Evolutionary conservation across 2,888 invertebrate species (phyloP), one percentile per base, ranked within the genome.

Genomic region (Augiades crinisus): DNA sequence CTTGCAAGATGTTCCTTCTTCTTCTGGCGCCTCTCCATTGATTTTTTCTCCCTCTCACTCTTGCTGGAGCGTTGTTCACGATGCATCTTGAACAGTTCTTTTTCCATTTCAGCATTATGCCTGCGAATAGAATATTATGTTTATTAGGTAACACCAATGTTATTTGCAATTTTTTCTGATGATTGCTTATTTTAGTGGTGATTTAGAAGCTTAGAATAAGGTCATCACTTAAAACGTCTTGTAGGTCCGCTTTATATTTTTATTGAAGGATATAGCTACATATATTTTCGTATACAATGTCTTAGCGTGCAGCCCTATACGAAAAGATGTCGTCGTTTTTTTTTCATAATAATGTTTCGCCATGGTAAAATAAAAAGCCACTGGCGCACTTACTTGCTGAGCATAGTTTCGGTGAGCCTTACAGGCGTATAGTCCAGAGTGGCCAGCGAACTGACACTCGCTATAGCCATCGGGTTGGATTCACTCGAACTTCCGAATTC

Each of bases 51-150:
- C 6, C 72, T 67, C 0, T 74, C 73, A 0, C 62, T 64, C 38
- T 78, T 82, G 45, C 21, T 62, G 0, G 84, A 87, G 6, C 94
- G 87, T 2, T 88, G 84, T 56, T 94, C 93, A 0, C 93, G 91
- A 62, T 95, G 94, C 53, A 91, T 91, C 67, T 94, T 94, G 0
- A 94, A 82, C 90, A 96, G 91, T 41, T 92, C 90, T 64, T 94
- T 95, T 70, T 96, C 95, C 96, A 96, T 96, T 54, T 94, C 93
- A 57, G 92, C 91, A 63, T 96, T 96, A 73, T 96, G 96, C 66
- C 95, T 95, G 63, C 55, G n/a, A n/a, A n/a, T n/a, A n/a, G n/a
- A n/a, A n/a, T n/a, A n/a, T n/a, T n/a, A n/a, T n/a, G n/a, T n/a
- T n/a, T n/a, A n/a, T n/a, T n/a, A n/a, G n/a, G n/a, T n/a, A n/a